Evolutionary conservation across 2,797 vertebrate genomes (phyloP).

Genomic region (Micropoecilia bifurca): DNA sequence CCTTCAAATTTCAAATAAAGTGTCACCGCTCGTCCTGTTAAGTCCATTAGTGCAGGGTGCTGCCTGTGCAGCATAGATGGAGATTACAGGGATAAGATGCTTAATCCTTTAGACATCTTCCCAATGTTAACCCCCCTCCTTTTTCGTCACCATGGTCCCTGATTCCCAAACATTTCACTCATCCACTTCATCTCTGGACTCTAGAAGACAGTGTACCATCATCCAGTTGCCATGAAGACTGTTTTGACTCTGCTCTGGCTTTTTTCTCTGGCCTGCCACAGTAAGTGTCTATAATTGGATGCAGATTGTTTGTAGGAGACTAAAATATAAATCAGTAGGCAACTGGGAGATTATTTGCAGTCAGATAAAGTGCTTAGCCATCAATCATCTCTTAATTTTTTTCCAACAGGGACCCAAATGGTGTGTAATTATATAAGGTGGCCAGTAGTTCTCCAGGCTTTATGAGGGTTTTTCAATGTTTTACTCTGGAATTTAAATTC

Average conservation of each 20-base stretch:
- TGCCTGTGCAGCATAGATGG: constrained; percentile 73
- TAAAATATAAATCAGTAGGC: neutral
- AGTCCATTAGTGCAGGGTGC: constrained; percentile 73
- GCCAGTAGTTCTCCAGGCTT: neutral
- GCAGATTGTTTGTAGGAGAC: constrained; percentile 1
- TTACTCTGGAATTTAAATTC: neutral
- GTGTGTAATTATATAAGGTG: neutral
- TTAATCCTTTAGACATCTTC: constrained; percentile 72
- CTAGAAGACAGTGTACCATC: constrained; percentile 32
- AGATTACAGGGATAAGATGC: constrained; percentile 79
- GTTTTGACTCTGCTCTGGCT: constrained; percentile 72
- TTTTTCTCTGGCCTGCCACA: constrained; percentile 68
- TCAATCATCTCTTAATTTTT: neutral
- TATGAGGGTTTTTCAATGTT: neutral
- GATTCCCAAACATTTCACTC: constrained; percentile 37
- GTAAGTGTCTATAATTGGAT: constrained; percentile 73
- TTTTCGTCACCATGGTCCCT: constrained; percentile 5
- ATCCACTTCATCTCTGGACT: constrained; percentile 47
- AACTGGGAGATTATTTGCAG: neutral
- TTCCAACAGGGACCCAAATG: neutral
- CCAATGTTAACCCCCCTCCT: constrained; percentile 22
- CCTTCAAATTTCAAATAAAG: too few species aligned
- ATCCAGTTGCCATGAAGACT: constrained; percentile 72
- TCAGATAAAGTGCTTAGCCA: neutral
- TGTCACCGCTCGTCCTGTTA: constrained; percentile 46